A percentile compares a stretch with the other conserved stretches of the same genome.
These are phyloP conservation scores for Erinaceus europaeus DNA, from an alignment of 2,113 vertebrate genomes.

Conservation along the genomic window DNA sequence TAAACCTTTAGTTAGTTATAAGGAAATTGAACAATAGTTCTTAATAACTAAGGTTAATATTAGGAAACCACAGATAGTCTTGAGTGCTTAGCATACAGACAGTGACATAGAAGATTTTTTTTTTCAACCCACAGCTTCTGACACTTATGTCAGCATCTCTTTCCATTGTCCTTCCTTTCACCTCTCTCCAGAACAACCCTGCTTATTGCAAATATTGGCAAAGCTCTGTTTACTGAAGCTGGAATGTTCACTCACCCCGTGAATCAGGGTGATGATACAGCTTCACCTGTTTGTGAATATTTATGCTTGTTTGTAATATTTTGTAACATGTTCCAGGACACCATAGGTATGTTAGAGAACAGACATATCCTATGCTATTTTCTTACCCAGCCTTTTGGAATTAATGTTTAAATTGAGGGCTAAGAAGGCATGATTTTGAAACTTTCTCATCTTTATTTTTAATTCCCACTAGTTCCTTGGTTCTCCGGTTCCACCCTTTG, in stretches of 20 bases:
- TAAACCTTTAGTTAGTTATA: background rate
- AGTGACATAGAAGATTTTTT: background rate
- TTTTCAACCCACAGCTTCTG: background rate
- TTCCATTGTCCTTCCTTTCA: constrained; percentile 19
- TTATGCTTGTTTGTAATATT: constrained; percentile 28
- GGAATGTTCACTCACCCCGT: constrained; percentile 16
- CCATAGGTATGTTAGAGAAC: constrained; percentile 23
- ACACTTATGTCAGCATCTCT: background rate
- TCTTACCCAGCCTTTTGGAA: background rate
- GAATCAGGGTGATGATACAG: background rate
- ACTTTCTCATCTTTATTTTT: background rate
- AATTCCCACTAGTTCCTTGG: constrained; percentile 12
- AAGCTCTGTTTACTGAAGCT: constrained; percentile 42
- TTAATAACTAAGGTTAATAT: background rate
- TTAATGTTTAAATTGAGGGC: background rate
- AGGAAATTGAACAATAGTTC: background rate
- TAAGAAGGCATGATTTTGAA: background rate
- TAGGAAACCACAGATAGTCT: background rate
- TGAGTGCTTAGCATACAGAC: constrained; percentile 3
- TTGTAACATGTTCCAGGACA: background rate
- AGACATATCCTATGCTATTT: constrained; percentile 17
- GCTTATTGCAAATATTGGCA: constrained; percentile 23
- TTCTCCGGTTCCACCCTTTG: background rate
- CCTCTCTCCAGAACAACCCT: constrained; percentile 18
- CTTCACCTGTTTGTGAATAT: background rate